Evolutionary conservation across 2,113 vertebrate species (phyloP), one percentile per base, ranked within the genome.

Genomic region (Silurus asotus): DNA sequence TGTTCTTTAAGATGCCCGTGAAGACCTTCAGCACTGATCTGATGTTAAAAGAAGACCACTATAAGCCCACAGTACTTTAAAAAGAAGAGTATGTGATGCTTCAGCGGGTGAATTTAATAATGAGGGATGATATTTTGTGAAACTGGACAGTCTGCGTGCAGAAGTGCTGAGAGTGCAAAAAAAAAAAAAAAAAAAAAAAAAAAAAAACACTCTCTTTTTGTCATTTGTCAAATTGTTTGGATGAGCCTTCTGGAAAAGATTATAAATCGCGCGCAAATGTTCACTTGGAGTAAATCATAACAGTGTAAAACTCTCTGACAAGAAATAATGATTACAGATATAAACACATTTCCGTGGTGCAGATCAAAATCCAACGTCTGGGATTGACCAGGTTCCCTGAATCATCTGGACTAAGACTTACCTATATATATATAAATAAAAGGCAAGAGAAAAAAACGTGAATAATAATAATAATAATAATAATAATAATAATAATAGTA

Each of bases 211-310:
- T 49, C 61, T n/a, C 48, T 7, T 81, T 37, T 53, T 13, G 14
- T 67, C 80, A 67, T 82, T 84, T 53, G 51, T 84, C 55, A 77
- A 67, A 49, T 45, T 56, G 74, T 78, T 78, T 55, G 62, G 59
- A 78, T 37, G 25, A 15, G 55, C 59, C 74, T 83, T 70, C 53
- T 72, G 49, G 53, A 55, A n/a, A 78, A 64, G 58, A 64, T 75
- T 49, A 61, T 84, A 77, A 84, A 84, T 61, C 17, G 59, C 6
- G 10, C 74, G 13, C 65, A 61, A 84, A 84, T 48, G 70, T 72
- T 83, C 82, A 76, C 74, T 51, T 64, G 61, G 45, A 64, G 59
- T 78, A 70, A 37, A 74, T 74, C 67, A 70, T 25, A 84, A 77
- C 83, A 78, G 23, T 37, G 84, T 9, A 65, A 37, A 37, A 37